Conservation (phyloP, 92 coral and sea anemone genomes). For the Paramuricea clavata region DNA sequence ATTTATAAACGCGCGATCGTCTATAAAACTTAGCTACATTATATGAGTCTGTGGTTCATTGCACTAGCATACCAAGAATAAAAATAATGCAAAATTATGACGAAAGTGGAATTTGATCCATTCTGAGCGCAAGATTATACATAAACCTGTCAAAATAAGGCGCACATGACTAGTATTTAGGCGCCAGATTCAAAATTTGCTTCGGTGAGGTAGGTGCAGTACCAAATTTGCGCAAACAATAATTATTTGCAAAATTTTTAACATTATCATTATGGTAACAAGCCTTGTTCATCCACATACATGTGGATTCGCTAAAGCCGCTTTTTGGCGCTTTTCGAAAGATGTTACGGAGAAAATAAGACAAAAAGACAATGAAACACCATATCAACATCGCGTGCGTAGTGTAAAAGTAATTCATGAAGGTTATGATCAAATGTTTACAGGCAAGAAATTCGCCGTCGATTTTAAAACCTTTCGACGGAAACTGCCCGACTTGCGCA, state of each 20-base stretch:
- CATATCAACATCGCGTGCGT: background rate
- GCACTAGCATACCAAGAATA: too few species aligned
- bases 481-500: background rate
- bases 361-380: background rate
- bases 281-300: constrained; percentile 1
- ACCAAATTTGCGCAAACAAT: too few species aligned
- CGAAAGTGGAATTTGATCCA: background rate
- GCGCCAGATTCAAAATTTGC: too few species aligned
- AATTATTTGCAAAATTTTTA: too few species aligned
- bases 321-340: background rate
- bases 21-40: too few species aligned
- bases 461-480: background rate
- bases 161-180: background rate
- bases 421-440: background rate
- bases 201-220: too few species aligned
- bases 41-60: too few species aligned
- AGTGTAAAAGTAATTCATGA: background rate
- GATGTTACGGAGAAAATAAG: too few species aligned
- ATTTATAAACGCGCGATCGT: too few species aligned
- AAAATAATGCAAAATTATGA: too few species aligned
- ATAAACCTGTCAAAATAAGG: background rate
- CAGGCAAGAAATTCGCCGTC: background rate
- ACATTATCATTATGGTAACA: background rate
- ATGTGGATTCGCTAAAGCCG: too few species aligned
- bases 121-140: background rate